phyloP scores from a whole-genome alignment of 1,140 invertebrate genomes.

The Dendroctonus ponderosae region DNA sequence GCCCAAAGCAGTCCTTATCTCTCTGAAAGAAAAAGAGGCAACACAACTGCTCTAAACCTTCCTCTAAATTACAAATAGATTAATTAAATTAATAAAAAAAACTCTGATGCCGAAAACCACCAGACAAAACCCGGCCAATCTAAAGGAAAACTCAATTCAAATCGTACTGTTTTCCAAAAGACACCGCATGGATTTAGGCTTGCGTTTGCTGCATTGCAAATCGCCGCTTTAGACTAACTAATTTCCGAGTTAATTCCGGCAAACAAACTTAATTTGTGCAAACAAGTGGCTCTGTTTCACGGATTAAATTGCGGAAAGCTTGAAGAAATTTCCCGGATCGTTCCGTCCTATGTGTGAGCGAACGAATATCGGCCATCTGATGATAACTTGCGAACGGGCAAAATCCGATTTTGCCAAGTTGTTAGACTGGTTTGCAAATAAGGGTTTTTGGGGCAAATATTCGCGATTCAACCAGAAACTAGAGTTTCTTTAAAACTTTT shows the following conservation, averaged over 20 bases:
- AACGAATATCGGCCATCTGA: slow-evolving; percentile 2
- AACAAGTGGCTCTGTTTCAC: slow-evolving; percentile 38
- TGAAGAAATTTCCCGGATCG: slow-evolving; percentile 14
- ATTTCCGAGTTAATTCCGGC: slow-evolving; percentile 39
- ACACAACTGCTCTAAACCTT: too few relatives aligned
- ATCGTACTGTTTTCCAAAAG: too few relatives aligned
- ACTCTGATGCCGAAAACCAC: too few relatives aligned
- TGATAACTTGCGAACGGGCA: slow-evolving; percentile 1
- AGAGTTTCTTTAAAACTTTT: too few relatives aligned
- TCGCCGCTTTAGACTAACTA: slow-evolving; percentile 37
- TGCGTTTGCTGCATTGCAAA: slow-evolving; percentile 8
- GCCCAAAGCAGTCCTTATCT: too few relatives aligned
- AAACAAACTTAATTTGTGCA: slow-evolving; percentile 35
- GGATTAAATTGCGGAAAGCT: slow-evolving; percentile 29
- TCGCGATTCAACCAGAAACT: too few relatives aligned
- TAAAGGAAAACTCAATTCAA: too few relatives aligned
- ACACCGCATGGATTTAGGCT: background rate
- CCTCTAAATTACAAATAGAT: too few relatives aligned
- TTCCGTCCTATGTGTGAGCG: slow-evolving; percentile 6
- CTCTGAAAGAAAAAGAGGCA: too few relatives aligned
- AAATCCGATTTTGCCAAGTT: slow-evolving; percentile 12
- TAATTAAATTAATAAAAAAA: too few relatives aligned
- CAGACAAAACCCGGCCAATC: too few relatives aligned
- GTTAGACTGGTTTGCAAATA: slow-evolving; percentile 5
- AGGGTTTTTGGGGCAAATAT: background rate